Evolutionary conservation across 2,113 vertebrate species (phyloP), one percentile per base, ranked within the genome.

Genomic region (Tinamus guttatus): DNA sequence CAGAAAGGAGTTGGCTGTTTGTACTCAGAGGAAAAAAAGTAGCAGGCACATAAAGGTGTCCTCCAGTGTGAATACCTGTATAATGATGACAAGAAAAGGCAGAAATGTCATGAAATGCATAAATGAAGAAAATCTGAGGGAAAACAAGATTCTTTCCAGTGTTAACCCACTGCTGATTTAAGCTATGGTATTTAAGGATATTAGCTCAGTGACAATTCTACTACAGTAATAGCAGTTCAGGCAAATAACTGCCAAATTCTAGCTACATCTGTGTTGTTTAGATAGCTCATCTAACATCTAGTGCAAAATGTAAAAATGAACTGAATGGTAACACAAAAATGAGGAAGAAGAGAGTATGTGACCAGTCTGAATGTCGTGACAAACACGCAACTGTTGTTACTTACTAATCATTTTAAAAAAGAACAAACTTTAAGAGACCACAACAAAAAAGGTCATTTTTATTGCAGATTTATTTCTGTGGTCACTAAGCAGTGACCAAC

Each of bases 61-160:
- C 45, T 77, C 69, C 49, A 54, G 32, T 83, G 60, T 9, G 20
- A 17, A 15, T 9, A 4, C 22, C 27, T 70, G 11, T 67, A 30
- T 24, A 32, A 36, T 32, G 20, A 1, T 0, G 1, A 9, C 0
- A 1, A 65, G 68, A 16, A 52, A 52, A 52, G 56, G 12, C 34
- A 56, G 49, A 20, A 67, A 17, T n/a, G 1, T 62, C 18, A 5
- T 11, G 20, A 52, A 12, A 16, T 19, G 13, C 27, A 41, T 38
- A 54, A 67, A 56, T 63, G 2, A 47, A 49, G 18, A 74, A 89
- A 58, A 17, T 14, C 7, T 36, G n/a, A 62, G 69, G 18, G 17
- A 89, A 68, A 56, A 17, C 28, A 68, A n/a, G 59, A 32, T 73
- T 43, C 22, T 85, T 17, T 79, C n/a, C 2, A 3, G 47, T 76